phyloP scores from a whole-genome alignment of 1,140 invertebrate species.

The Lutraria rhynchaena region DNA sequence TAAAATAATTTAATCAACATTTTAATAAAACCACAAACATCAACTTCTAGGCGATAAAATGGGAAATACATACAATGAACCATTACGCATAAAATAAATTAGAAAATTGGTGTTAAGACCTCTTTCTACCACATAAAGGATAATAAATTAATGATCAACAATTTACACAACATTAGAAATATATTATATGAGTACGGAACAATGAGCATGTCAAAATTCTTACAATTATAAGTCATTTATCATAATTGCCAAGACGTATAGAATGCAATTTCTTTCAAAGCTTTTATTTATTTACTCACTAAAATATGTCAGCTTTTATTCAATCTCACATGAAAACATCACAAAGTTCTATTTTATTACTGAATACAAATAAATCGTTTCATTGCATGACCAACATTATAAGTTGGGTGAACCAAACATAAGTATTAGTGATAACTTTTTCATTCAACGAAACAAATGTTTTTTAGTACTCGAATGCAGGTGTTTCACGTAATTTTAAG shows the following conservation, averaged over 20 bases:
- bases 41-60: not conserved
- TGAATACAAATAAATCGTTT: not conserved
- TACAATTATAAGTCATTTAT: constrained; percentile 14
- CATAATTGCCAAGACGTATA: constrained; percentile 11
- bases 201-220: constrained; percentile 6
- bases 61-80: not conserved
- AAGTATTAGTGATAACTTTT: not conserved
- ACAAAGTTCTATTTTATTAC: too few species aligned
- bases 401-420: constrained; percentile 16
- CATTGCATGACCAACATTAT: not conserved
- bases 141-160: constrained; percentile 7
- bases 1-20: not conserved
- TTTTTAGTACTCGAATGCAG: constrained; percentile 6
- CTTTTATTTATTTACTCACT: constrained; percentile 26
- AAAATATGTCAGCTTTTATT: constrained; percentile 10
- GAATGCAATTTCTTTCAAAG: constrained; percentile 20
- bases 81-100: too few species aligned
- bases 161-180: constrained; percentile 35
- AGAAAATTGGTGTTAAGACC: too few species aligned
- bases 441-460: constrained; percentile 25
- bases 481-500: constrained; percentile 7
- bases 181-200: constrained; percentile 13
- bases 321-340: too few species aligned
- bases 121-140: too few species aligned
- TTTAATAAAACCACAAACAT: not conserved